Base-by-base conservation (phyloP, 2,888 invertebrate species). In the Leptogaster cylindrica region DNA sequence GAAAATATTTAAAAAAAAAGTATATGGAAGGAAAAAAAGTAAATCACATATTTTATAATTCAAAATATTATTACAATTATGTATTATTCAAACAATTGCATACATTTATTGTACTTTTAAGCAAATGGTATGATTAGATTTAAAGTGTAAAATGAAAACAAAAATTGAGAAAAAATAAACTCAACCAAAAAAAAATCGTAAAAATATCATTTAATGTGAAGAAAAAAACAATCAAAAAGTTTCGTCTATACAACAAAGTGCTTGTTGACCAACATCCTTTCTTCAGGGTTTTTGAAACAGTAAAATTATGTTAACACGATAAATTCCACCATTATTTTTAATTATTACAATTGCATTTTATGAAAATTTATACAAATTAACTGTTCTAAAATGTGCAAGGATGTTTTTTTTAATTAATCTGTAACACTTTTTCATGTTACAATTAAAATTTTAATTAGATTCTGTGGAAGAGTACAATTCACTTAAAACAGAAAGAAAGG, bases 141-240 rank as follows among this genome's bases (percentile, higher is more conserved):
- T 51, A 39, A 25, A 20, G 20, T 36, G 10, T 39, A 50, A 48
- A 50, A 12, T 48, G 31, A 27, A 28, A 14, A 33, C 18, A 52
- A 52, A 51, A 55, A 58, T 23, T 23, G 25, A 33, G 23, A 52
- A 51, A 68, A 55, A 52, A 44, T 12, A 44, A 25, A 36, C 55
- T 44, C 55, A 61, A 28, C 6, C 20, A 41, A 14, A 61, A 61
- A 61, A 61, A 61, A 61, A 61, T 61, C 44, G 61, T 44, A 61
- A 61, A 61, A 61, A 31, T 61, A 44, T 61, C 61, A 61, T 41
- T 61, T 36, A 44, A 61, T 61, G 61, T 44, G 61, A 61, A 61
- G 44, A 61, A 44, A 61, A 61, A 51, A 51, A 51, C 41, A 61
- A 12, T 44, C 61, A 61, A 61, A 61, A 61, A 61, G 61, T 61